Conservation (phyloP, 2,797 vertebrate species). For the Tinamus major region DNA sequence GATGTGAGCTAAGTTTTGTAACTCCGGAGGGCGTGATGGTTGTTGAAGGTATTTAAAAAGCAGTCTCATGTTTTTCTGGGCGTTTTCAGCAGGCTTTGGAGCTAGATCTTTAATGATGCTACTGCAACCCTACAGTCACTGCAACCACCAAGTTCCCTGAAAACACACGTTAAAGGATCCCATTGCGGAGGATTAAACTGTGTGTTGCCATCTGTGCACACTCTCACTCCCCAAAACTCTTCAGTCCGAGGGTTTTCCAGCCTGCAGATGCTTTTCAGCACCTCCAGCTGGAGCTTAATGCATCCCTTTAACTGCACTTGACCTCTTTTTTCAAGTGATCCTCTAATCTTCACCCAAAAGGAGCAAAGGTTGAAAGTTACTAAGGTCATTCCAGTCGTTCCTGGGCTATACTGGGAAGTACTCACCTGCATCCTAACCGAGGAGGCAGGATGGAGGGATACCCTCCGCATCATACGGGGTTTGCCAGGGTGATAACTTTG, state of each 20-base stretch:
- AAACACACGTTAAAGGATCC: neutral
- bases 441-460: neutral
- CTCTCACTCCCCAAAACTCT: neutral
- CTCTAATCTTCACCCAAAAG: neutral
- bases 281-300: neutral
- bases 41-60: neutral
- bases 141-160: neutral
- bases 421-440: neutral
- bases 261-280: neutral
- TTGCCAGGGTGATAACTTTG: neutral
- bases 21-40: neutral
- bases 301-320: neutral
- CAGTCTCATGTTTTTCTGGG: neutral
- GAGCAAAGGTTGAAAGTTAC: neutral
- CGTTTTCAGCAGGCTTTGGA: neutral
- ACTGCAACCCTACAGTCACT: neutral
- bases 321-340: accelerated
- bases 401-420: neutral
- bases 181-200: accelerated
- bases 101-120: neutral
- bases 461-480: neutral
- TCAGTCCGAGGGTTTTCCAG: neutral
- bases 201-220: neutral
- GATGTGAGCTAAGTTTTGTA: neutral
- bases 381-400: neutral